A percentile compares a stretch with the other conserved stretches of the same genome.
Conservation (phyloP, 2,888 invertebrate genomes). For the Sisyra nigra region DNA sequence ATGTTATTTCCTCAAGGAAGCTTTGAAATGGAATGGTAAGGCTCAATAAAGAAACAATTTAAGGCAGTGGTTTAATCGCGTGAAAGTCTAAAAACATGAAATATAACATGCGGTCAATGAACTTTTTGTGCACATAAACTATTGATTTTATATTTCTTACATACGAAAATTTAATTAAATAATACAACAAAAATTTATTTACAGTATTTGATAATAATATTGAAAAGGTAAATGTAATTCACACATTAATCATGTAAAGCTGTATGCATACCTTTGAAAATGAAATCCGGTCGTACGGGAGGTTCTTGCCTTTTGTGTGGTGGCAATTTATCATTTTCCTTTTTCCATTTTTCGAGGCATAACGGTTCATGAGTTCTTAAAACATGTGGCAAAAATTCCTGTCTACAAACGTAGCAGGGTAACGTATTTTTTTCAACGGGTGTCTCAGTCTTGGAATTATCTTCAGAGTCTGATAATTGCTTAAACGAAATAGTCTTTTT, state of each 20-base stretch:
- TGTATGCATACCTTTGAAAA: constrained; percentile 26
- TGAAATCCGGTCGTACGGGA: constrained; percentile 38
- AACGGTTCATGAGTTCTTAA: constrained; percentile 48
- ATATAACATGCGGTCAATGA: background rate
- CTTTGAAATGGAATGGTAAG: background rate
- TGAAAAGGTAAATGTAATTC: background rate
- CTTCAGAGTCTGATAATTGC: constrained; percentile 5
- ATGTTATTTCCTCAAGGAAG: too few species aligned
- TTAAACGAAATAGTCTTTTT: background rate
- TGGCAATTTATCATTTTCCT: constrained; percentile 42
- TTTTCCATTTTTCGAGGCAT: constrained; percentile 45
- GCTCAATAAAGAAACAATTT: background rate
- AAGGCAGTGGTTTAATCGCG: background rate
- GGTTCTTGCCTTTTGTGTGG: constrained; percentile 31
- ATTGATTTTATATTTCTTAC: too few species aligned
- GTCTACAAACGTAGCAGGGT: constrained; percentile 46
- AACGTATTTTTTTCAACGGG: constrained; percentile 19
- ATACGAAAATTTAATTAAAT: background rate
- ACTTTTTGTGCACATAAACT: background rate
- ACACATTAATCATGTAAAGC: background rate
- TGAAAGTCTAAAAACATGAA: background rate
- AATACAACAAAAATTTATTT: background rate
- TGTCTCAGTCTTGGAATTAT: constrained; percentile 1
- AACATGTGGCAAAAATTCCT: constrained; percentile 42
- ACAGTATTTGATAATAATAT: background rate